Evolutionary conservation across 2,888 invertebrate species (phyloP), one percentile per base, ranked within the genome.

Genomic region (Phasia obesa): DNA sequence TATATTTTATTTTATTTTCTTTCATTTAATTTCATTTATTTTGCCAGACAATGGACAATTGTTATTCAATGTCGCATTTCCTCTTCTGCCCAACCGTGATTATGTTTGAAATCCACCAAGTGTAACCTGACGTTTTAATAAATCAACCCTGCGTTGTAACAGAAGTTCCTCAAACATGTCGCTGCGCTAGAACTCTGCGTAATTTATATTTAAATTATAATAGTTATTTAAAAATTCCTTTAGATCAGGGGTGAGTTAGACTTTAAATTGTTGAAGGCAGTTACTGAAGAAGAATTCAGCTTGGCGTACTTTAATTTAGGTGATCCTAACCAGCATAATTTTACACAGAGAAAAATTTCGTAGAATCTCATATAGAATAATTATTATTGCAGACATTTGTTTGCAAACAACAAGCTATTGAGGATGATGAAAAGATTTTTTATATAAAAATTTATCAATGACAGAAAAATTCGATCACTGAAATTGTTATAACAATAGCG

Each of bases 81-180:
- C 44, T 55, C 15, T n/a, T 47, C 35, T 53, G 21, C 4, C 17
- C 21, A 73, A 76, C 81, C 60, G 55, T 77, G 81, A 81, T 81
- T 81, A 51, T 51, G 9, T 47, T 62, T 23, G 19, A 81, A 77
- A 49, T 77, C 49, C 67, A 55, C 69, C 81, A 81, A 62, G 77
- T 81, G 81, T 71, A 81, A 81, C 81, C 42, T 65, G 42, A 49
- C 23, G n/a, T 38, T 21, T 47, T 47, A 49, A 59, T 31, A 17
- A 67, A 69, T 51, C 69, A 57, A 74, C 57, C 62, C 31, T 23
- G 27, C 47, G 59, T 25, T 31, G 27, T 27, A 47, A 47, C 19
- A 19, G 13, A 44, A 64, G 27, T 47, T 17, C 4, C 5, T 11
- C 60, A 27, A 57, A 75, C 19, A 47, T 57, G 53, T 74, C 31